Conservation (phyloP, 64 coral and sea anemone genomes). For the Actinia tenebrosa region DNA sequence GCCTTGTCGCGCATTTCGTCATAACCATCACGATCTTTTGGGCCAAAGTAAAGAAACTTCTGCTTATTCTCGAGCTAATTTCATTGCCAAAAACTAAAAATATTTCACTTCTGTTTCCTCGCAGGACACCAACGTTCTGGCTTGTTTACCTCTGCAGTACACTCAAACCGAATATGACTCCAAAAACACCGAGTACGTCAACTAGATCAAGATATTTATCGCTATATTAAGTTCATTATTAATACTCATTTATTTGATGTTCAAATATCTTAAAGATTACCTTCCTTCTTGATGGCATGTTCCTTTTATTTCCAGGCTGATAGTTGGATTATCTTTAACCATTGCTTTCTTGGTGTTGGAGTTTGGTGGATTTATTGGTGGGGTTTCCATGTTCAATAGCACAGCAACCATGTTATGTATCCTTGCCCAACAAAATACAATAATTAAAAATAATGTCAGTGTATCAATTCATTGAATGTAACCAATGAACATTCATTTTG, state of each 20-base stretch:
- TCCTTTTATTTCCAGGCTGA: conserved; percentile 51
- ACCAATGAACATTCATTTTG: neutral
- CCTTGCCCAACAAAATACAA: conserved; percentile 30
- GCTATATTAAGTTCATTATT: too few species aligned
- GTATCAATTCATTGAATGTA: neutral
- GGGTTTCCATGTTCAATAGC: conserved; percentile 93
- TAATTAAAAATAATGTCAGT: neutral
- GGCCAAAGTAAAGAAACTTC: conserved; percentile 66
- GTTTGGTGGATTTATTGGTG: conserved; percentile 84
- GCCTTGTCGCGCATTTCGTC: conserved; percentile 86
- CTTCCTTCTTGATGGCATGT: neutral
- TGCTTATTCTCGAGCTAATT: neutral
- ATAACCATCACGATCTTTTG: conserved; percentile 92
- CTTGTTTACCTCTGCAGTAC: conserved; percentile 80
- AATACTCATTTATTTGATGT: too few species aligned
- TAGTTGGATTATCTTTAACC: conserved; percentile 90
- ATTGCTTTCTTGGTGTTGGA: conserved; percentile 87
- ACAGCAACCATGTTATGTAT: conserved; percentile 94
- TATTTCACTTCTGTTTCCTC: too few species aligned
- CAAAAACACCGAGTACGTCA: conserved; percentile 79
- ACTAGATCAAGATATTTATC: neutral
- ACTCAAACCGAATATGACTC: conserved; percentile 71
- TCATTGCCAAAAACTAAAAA: too few species aligned
- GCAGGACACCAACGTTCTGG: conserved; percentile 77
- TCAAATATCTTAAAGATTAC: too few species aligned